phyloP scores from a whole-genome alignment of 2,797 vertebrate species.

The Tokudaia tokunoshimensis region DNA sequence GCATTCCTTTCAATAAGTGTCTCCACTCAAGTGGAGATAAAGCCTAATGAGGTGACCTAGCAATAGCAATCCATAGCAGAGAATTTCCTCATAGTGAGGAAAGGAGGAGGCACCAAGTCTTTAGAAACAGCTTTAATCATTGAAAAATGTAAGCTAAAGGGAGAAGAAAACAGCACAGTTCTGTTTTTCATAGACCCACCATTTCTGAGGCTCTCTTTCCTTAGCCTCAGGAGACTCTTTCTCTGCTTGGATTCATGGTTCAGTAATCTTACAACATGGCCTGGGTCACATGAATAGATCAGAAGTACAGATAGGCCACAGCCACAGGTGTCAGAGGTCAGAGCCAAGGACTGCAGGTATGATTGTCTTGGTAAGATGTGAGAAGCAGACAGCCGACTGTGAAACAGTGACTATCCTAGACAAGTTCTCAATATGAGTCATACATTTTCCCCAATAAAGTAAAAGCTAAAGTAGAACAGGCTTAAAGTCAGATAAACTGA shows the following conservation, averaged over 20 bases:
- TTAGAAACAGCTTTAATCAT: background rate
- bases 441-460: background rate
- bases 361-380: background rate
- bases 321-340: accelerated
- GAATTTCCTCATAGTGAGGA: background rate
- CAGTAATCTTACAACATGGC: background rate
- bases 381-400: background rate
- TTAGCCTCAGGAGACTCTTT: background rate
- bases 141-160: background rate
- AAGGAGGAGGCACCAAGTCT: background rate
- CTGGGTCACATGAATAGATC: background rate
- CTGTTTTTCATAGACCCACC: background rate
- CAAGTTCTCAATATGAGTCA: background rate
- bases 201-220: background rate
- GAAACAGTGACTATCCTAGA: background rate
- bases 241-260: background rate
- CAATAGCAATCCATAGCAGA: background rate
- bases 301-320: background rate
- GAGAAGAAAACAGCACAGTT: background rate
- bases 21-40: background rate
- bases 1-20: background rate
- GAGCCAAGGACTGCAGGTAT: no score
- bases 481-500: background rate
- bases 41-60: background rate
- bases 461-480: background rate